Percentiles rank a stretch among this genome's conserved stretches.
Evolutionary conservation across 1,140 invertebrate species (phyloP).

Genomic region (Leptinotarsa defecta): DNA sequence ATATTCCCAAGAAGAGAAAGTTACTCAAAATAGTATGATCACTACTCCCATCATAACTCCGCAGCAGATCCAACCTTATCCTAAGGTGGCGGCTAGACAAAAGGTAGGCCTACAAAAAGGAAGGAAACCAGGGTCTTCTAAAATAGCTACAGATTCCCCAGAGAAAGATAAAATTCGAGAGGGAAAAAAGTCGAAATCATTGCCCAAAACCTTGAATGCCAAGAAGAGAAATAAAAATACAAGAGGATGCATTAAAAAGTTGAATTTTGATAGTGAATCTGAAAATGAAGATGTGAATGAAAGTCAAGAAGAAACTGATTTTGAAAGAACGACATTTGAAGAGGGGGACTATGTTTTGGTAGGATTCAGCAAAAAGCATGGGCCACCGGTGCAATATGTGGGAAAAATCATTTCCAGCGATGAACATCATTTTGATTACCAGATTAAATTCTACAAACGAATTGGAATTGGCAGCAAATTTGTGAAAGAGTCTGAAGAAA

Average conservation of each 20-base stretch:
- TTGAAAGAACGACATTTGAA: constrained; percentile 22
- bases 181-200: neutral
- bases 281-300: constrained; percentile 14
- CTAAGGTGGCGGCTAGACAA: neutral
- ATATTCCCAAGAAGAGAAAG: neutral
- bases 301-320: constrained; percentile 14
- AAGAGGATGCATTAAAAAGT: neutral
- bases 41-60: neutral
- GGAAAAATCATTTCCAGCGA: constrained; percentile 2
- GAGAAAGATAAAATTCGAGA: constrained; percentile 7
- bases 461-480: neutral
- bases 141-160: constrained; percentile 5
- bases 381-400: neutral
- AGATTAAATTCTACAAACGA: constrained; percentile 3
- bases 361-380: constrained; percentile 19
- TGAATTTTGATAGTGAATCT: constrained; percentile 25
- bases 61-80: neutral
- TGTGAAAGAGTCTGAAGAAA: neutral
- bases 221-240: neutral
- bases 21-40: neutral
- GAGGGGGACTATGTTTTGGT: constrained; percentile 22
- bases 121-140: neutral
- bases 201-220: neutral
- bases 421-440: constrained; percentile 3
- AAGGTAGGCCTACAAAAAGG: neutral